Percentiles rank a stretch among this genome's conserved stretches.
These are phyloP conservation scores for Latrodectus elegans DNA, from an alignment of 2,888 invertebrate genomes.

Conservation along the genomic window DNA sequence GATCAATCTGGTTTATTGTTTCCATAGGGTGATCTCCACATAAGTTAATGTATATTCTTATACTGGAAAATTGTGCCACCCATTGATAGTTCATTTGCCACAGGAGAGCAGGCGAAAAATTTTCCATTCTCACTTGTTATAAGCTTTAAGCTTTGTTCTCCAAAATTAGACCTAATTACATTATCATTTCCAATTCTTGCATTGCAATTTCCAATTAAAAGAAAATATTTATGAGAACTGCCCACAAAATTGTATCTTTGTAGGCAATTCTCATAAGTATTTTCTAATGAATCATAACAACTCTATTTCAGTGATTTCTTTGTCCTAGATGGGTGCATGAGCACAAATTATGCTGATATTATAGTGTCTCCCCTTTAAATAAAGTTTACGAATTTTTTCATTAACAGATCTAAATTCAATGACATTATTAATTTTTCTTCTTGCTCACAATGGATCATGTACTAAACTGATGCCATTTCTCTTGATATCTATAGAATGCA, in stretches of 20 bases:
- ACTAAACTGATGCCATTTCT: neutral
- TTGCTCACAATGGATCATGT: neutral
- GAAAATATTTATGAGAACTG: too few species aligned
- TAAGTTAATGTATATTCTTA: neutral
- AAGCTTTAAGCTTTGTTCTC: neutral
- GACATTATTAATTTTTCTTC: neutral
- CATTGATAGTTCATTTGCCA: neutral
- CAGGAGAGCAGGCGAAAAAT: neutral
- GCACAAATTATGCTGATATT: neutral
- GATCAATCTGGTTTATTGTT: neutral
- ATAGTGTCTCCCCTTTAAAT: neutral
- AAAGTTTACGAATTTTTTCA: neutral
- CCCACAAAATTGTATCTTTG: neutral
- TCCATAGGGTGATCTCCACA: neutral
- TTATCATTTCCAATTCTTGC: neutral
- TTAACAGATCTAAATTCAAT: neutral
- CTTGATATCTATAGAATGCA: neutral
- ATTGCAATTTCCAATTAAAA: neutral
- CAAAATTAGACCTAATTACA: neutral
- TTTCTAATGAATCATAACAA: neutral
- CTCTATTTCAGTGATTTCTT: neutral
- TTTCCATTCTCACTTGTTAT: neutral
- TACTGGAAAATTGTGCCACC: neutral
- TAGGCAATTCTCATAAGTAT: neutral
- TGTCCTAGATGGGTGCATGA: neutral